These are phyloP conservation scores for Drosophila melanosoma DNA, from an alignment of 2,888 invertebrate genomes.

Conservation along the genomic window DNA sequence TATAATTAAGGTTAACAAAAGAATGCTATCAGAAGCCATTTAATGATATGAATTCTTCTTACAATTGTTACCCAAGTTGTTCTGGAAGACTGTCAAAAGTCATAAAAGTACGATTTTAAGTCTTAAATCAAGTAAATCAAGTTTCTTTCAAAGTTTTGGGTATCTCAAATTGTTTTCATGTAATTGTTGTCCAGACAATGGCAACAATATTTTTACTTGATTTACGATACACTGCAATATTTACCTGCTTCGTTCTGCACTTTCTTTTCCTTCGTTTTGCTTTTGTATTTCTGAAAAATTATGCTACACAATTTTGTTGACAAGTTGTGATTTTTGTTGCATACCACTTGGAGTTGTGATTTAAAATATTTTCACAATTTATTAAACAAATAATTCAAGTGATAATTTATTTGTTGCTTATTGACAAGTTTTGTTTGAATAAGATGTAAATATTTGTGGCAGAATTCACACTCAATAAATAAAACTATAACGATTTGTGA, in stretches of 20 bases:
- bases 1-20: background rate
- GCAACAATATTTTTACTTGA: background rate
- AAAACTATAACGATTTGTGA: background rate
- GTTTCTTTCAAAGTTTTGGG: constrained; percentile 10
- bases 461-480: background rate
- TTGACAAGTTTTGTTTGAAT: background rate
- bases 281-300: constrained; percentile 11
- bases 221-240: background rate
- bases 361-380: background rate
- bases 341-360: constrained; percentile 1
- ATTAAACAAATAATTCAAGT: background rate
- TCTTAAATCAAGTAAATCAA: background rate
- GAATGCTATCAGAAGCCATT: background rate
- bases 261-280: background rate
- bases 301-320: background rate
- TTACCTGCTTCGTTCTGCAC: background rate
- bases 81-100: background rate
- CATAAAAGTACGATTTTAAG: background rate
- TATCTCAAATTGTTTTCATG: background rate
- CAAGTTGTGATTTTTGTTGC: background rate
- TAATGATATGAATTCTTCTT: background rate
- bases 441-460: background rate
- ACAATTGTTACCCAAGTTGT: background rate
- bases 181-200: constrained; percentile 17
- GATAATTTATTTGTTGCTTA: background rate